Evolutionary conservation across 2,888 invertebrate genomes (phyloP).

Genomic region (Elmis aenea): DNA sequence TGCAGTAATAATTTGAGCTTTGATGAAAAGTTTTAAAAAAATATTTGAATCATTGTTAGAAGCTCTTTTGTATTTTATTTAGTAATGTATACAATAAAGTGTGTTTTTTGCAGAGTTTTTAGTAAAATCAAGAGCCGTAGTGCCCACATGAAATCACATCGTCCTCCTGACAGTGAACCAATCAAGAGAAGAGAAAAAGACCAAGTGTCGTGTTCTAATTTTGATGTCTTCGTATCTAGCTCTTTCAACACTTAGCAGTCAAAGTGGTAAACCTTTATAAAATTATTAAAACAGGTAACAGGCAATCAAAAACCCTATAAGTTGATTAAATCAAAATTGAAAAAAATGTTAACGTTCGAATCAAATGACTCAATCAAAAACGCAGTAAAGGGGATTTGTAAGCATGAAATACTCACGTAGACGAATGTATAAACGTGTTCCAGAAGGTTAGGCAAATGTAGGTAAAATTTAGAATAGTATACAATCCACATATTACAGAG

Average conservation of each 20-base stretch:
- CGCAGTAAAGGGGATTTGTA: constrained; percentile 7
- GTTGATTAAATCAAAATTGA: constrained; percentile 24
- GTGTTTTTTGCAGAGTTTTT: constrained; percentile 83
- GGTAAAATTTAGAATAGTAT: constrained; percentile 36
- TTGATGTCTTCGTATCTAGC: constrained; percentile 42
- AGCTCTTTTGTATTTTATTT: too few species aligned
- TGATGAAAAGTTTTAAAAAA: too few species aligned
- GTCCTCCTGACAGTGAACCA: constrained; percentile 79
- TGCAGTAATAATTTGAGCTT: too few species aligned
- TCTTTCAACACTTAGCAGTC: constrained; percentile 42
- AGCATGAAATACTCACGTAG: constrained; percentile 9
- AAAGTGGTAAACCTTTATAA: constrained; percentile 2
- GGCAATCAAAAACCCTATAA: constrained; percentile 45
- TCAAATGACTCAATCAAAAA: constrained; percentile 29
- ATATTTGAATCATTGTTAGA: background rate
- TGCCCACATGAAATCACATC: constrained; percentile 99
- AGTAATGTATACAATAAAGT: too few species aligned
- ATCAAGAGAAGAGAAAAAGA: constrained; percentile 33
- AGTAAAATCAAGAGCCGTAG: constrained; percentile 98
- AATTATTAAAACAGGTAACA: constrained; percentile 33
- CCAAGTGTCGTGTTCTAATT: constrained; percentile 27
- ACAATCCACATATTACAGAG: constrained; percentile 45
- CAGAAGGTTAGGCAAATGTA: constrained; percentile 24
- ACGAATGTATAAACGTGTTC: constrained; percentile 16
- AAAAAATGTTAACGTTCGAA: constrained; percentile 32